Base-by-base conservation (phyloP, 2,113 vertebrate species). In the Lophura nycthemera region DNA sequence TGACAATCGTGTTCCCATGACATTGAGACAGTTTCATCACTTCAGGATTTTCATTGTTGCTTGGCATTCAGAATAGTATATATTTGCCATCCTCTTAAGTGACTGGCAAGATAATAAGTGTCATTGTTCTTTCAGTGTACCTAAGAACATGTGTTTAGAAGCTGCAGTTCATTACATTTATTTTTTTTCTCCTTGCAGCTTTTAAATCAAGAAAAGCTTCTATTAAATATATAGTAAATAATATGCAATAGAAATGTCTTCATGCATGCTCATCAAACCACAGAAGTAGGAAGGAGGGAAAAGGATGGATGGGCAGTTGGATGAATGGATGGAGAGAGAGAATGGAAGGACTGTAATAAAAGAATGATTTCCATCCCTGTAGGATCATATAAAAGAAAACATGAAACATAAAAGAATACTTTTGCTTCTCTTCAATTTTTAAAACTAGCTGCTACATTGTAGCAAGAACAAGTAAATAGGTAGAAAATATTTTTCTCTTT, bases 151-250 rank as follows among this genome's bases (percentile, higher is more conserved):
- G 42, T 83, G 27, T 94, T 79, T 91, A 84, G 93, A 96, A 96
- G 80, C 75, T 91, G 48, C 76, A 95, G 86, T 38, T 93, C 94
- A 76, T 96, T 96, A 71, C 50, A 61, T 95, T 93, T 90, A 74
- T 94, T 96, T 95, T 92, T 97, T 73, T 96, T 97, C 80, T 96
- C 91, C 87, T 76, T 95, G 69, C 80, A 96, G 90, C 91, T 96
- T 96, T 94, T 91, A 85, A 93, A 95, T 86, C 65, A 94, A 96
- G 34, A 79, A 93, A 75, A 86, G 20, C 14, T 90, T 78, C 17
- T 89, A 36, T 94, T 95, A 92, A 90, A n/a, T 94, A 79, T 88
- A 70, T 90, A 64, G 19, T 67, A 67, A 89, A 76, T 78, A 56
- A 43, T 64, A 85, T 54, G 16, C 16, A 67, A 27, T 36, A 38